Percentiles rank a stretch among this genome's conserved stretches.
Evolutionary conservation across 2,113 vertebrate species (phyloP).

Genomic region (Dipodomys ordii): DNA sequence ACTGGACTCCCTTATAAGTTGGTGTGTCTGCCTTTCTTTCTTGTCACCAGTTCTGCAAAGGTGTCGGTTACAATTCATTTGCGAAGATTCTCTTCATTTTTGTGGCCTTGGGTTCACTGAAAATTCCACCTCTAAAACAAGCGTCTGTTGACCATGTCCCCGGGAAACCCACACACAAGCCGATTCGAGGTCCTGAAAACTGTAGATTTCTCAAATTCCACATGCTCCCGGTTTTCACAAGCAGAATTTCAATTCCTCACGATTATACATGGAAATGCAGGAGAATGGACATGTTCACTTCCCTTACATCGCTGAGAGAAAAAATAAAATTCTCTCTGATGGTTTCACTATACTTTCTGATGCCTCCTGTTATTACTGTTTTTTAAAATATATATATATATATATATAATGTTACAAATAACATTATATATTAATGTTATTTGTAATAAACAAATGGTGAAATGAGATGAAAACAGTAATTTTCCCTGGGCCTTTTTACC

Average conservation of each 20-base stretch:
- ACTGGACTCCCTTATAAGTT: too few species aligned
- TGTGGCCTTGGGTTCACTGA: background rate
- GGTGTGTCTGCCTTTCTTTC: too few species aligned
- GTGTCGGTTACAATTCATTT: too few species aligned
- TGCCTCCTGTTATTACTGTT: background rate
- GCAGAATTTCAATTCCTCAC: slow-evolving; percentile 14
- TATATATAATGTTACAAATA: too few species aligned
- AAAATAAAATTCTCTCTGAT: background rate
- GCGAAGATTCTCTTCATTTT: background rate
- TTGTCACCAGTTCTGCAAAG: too few species aligned
- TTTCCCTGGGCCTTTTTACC: background rate
- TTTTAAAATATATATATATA: background rate
- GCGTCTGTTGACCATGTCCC: background rate
- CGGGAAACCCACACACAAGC: slow-evolving; percentile 21
- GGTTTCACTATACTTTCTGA: too few species aligned
- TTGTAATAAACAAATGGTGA: slow-evolving; percentile 39
- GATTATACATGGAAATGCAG: background rate
- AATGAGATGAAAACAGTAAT: background rate
- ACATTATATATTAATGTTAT: background rate
- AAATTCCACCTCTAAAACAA: slow-evolving; percentile 28
- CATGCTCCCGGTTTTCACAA: background rate
- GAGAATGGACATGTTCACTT: background rate
- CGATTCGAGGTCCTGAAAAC: background rate
- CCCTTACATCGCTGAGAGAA: background rate
- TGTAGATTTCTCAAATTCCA: background rate